These are phyloP conservation scores for Cryptops parisi DNA, from an alignment of 2,888 invertebrate species.

Conservation along the genomic window DNA sequence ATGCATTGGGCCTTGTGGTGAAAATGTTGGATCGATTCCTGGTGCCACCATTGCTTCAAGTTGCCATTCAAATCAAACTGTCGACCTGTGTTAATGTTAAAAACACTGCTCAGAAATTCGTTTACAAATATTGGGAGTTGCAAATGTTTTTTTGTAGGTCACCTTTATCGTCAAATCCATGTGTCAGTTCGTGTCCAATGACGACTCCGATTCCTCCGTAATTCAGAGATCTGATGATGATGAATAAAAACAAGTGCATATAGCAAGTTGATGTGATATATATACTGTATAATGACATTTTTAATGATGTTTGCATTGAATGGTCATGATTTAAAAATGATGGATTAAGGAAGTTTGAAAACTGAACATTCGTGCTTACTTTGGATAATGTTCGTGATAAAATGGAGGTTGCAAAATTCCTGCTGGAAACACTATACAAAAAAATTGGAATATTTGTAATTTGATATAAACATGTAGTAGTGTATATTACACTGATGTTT, in stretches of 20 bases:
- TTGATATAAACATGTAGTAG: no score
- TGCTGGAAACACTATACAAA: slow-evolving; percentile 25
- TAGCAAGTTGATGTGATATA: no score
- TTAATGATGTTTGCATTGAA: no score
- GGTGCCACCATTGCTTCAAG: slow-evolving; percentile 41
- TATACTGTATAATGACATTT: no score
- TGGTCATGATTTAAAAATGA: no score
- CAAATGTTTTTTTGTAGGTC: no score
- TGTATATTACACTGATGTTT: no score
- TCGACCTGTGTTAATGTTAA: slow-evolving; percentile 30
- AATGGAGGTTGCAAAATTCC: slow-evolving; percentile 20
- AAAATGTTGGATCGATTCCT: slow-evolving; percentile 36
- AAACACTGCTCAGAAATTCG: neutral
- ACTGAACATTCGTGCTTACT: slow-evolving; percentile 6
- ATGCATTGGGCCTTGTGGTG: slow-evolving; percentile 38
- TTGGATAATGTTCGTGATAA: slow-evolving; percentile 19
- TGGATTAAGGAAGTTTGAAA: neutral
- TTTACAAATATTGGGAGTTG: neutral
- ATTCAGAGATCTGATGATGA: slow-evolving; percentile 52
- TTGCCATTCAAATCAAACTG: slow-evolving; percentile 41
- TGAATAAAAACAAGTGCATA: no score
- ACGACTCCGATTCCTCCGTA: slow-evolving; percentile 97
- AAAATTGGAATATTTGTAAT: no score
- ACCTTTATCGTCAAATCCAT: slow-evolving; percentile 72
- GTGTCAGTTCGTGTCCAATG: slow-evolving; percentile 93